Base-by-base conservation (phyloP, 2,113 vertebrate genomes). In the Oncorhynchus gorbuscha region DNA sequence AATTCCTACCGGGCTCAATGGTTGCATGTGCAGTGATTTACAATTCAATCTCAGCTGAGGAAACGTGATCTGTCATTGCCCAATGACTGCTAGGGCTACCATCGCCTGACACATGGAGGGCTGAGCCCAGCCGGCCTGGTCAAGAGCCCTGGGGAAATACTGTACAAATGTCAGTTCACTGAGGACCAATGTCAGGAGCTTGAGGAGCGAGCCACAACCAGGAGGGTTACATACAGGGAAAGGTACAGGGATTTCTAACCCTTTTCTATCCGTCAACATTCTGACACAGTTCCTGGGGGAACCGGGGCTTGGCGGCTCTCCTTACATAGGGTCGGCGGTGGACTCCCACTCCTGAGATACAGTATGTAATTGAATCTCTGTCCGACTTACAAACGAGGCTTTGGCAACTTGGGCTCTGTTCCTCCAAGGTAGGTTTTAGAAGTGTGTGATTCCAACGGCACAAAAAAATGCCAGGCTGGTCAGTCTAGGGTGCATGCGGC, bases 11-110 rank as follows among this genome's bases (percentile, higher is more conserved):
- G 72, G 83, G 91, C 87, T 92, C 87, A 89, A 75, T 84, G 84
- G 88, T 91, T 77, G 86, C 20, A 24, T 72, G 79, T 75, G 73
- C 80, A 81, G 76, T 85, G 75, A 85, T 89, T 86, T 89, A 81
- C 92, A 90, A 92, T 90, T 87, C 88, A 90, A 92, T 92, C 76
- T 78, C 79, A 74, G 74, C 68, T 39, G 80, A 82, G 85, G 85
- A 84, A 90, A 89, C 92, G 86, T 84, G 79, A 90, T 92, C 85
- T 81, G 82, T 91, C 91, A 87, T 84, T 88, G 86, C 81, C 74
- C 64, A 77, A 72, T 76, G 69, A 68, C 35, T 12, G 58, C 28
- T 77, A 16, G 61, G 8, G 71, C 76, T 76, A 79, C 71, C 61
- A 81, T 45, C 69, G 80, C 69, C 78, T 82, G 79, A 76, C 87